Evolutionary conservation across 2,888 invertebrate genomes (phyloP).

Genomic region (Malthinus seriepunctatus): DNA sequence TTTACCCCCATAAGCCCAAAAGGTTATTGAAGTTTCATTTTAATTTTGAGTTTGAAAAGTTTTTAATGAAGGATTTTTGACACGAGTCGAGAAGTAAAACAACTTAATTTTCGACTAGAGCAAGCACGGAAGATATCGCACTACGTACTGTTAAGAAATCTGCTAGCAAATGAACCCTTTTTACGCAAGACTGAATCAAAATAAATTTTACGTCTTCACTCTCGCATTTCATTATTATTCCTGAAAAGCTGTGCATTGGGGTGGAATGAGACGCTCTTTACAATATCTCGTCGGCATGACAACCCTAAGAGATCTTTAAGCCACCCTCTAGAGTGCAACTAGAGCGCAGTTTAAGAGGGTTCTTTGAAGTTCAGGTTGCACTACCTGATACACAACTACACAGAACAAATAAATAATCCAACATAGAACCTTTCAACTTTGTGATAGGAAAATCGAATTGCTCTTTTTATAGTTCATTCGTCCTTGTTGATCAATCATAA

Average conservation of each 20-base stretch:
- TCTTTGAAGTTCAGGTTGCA: constrained; percentile 6
- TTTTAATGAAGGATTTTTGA: constrained; percentile 1
- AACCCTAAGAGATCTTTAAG: constrained; percentile 36
- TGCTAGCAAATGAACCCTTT: constrained; percentile 35
- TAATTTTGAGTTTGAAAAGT: too few species aligned
- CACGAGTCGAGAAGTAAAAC: constrained; percentile 5
- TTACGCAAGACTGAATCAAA: constrained; percentile 31
- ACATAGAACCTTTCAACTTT: neutral
- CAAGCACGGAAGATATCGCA: constrained; percentile 5
- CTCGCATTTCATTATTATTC: constrained; percentile 43
- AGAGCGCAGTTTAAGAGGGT: constrained; percentile 14
- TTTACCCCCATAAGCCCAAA: too few species aligned
- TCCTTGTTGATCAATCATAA: constrained; percentile 22
- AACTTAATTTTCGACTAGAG: constrained; percentile 14
- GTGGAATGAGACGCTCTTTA: constrained; percentile 41
- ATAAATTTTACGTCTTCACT: constrained; percentile 40
- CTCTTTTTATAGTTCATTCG: constrained; percentile 11
- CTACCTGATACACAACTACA: neutral
- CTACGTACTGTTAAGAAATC: constrained; percentile 12
- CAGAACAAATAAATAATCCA: constrained; percentile 9
- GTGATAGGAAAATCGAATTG: constrained; percentile 13
- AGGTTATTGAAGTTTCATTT: too few species aligned
- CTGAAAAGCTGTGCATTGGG: constrained; percentile 40
- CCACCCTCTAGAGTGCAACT: constrained; percentile 13
- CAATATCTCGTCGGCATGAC: constrained; percentile 47